Base-by-base conservation (phyloP, 1,140 invertebrate species). In the Choristoneura fumiferana region DNA sequence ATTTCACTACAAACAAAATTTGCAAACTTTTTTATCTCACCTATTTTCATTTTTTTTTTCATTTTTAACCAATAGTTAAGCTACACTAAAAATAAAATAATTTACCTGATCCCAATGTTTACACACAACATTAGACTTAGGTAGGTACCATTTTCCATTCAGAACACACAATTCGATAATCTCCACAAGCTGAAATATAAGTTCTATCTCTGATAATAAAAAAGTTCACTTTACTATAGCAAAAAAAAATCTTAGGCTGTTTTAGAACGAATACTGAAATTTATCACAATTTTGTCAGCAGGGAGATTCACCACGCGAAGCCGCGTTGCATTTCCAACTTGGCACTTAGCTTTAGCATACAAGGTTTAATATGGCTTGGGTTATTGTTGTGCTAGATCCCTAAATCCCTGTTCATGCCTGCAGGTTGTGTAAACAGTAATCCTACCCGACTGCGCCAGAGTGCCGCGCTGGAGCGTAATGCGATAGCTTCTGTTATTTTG, bases 341-440 rank as follows among this genome's bases (percentile, higher is more conserved):
- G 10, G n/a, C 18, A 17, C 43, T 13, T 49, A 49, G n/a, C 12
- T 12, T 6, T 22, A 49, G n/a, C 10, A 8, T 1, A 3, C 29
- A 49, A 18, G 8, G 43, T 4, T 10, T 49, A 29, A 0, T 22
- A 5, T 49, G 1, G 17, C 29, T 9, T 49, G 22, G 10, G 43
- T 0, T 8, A 22, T 22, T 33, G 43, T 29, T 49, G 22, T 49
- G 8, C 43, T 49, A 49, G 43, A 62, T 67, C 67, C 63, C 57
- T 63, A 66, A 67, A 67, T 59, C 54, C 40, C 14, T 71, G 65
- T 68, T 64, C 66, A 73, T 76, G 71, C 69, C 69, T 58, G 61
- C 73, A 76, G 71, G 71, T 81, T 81, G 73, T 73, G 38, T 81
- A 76, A 78, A 85, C 71, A 80, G 76, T 72, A 82, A 81, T 65